Conservation (phyloP, 2,888 invertebrate genomes). For the Anagyrus pseudococci region DNA sequence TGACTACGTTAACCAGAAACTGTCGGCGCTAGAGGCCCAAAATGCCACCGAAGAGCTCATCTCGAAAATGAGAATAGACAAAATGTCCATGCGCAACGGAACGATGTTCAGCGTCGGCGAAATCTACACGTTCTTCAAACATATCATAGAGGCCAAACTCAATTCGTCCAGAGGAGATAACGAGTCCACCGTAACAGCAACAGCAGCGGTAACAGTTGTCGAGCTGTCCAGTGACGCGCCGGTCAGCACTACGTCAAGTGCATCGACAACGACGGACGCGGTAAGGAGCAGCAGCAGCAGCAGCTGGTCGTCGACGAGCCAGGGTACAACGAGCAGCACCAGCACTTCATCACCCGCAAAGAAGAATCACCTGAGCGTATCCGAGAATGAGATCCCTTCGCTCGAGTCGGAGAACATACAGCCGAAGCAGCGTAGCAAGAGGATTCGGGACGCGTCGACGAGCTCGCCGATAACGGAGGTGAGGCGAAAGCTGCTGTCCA, state of each 20-base stretch:
- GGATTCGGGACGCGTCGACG: slow-evolving; percentile 53
- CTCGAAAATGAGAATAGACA: slow-evolving; percentile 55
- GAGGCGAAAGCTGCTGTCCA: slow-evolving; percentile 50
- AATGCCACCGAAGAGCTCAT: slow-evolving; percentile 56
- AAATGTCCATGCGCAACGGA: slow-evolving; percentile 54
- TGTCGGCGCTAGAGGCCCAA: slow-evolving; percentile 50
- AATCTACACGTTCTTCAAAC: slow-evolving; percentile 60
- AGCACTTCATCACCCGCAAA: slow-evolving; percentile 8
- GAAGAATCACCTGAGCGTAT: slow-evolving; percentile 40
- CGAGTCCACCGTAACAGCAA: too few species aligned
- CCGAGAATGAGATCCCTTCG: slow-evolving; percentile 56
- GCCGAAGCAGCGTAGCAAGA: slow-evolving; percentile 56
- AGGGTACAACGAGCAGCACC: slow-evolving; percentile 22
- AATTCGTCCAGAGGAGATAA: slow-evolving; percentile 43
- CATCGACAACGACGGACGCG: slow-evolving; percentile 10
- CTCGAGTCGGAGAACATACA: slow-evolving; percentile 45
- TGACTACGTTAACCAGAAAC: slow-evolving; percentile 55
- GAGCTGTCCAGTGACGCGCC: slow-evolving; percentile 7
- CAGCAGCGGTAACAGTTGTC: slow-evolving; percentile 22
- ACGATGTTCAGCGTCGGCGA: slow-evolving; percentile 57
- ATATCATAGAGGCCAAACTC: slow-evolving; percentile 60
- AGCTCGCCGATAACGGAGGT: slow-evolving; percentile 37
- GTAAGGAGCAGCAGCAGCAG: slow-evolving; percentile 27
- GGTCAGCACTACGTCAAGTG: background rate
- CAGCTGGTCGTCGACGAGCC: slow-evolving; percentile 2